Evolutionary conservation across 2,797 vertebrate species (phyloP).

Genomic region (Calcarius lapponicus): DNA sequence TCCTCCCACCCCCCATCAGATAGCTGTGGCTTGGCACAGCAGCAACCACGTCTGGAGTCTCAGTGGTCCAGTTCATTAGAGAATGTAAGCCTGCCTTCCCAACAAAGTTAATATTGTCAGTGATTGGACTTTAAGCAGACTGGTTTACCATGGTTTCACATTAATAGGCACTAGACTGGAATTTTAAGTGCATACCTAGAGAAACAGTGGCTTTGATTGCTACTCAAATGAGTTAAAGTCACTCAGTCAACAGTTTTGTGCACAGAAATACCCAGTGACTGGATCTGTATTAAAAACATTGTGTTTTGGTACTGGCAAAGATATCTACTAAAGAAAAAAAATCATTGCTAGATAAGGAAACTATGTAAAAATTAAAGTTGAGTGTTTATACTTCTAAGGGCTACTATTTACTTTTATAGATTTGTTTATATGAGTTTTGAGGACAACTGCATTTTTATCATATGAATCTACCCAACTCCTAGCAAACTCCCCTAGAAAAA

Average conservation of each 20-base stretch:
- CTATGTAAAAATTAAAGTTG: constrained; percentile 31
- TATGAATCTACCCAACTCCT: constrained; percentile 23
- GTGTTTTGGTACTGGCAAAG: neutral
- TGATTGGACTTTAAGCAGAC: neutral
- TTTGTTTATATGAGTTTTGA: constrained; percentile 63
- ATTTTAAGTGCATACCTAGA: neutral
- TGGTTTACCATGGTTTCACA: neutral
- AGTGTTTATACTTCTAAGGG: constrained; percentile 53
- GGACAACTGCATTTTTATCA: constrained; percentile 58
- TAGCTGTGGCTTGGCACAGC: neutral
- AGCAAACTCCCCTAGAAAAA: neutral
- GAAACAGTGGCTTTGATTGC: neutral
- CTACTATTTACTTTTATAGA: constrained; percentile 48
- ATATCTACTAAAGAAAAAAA: constrained; percentile 25
- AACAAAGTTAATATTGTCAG: neutral
- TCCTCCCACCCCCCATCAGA: too few relatives aligned
- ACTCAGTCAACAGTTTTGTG: neutral
- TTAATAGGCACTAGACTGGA: neutral
- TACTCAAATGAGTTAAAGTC: neutral
- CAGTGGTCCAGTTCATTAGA: neutral
- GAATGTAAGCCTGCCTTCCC: neutral
- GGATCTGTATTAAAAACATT: neutral
- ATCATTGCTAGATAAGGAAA: constrained; percentile 27
- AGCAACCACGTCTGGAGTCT: neutral
- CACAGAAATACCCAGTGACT: neutral